Percentiles rank a stretch among this genome's conserved stretches.
Conservation (phyloP, 2,113 vertebrate genomes). For the Myotis yumanensis region DNA sequence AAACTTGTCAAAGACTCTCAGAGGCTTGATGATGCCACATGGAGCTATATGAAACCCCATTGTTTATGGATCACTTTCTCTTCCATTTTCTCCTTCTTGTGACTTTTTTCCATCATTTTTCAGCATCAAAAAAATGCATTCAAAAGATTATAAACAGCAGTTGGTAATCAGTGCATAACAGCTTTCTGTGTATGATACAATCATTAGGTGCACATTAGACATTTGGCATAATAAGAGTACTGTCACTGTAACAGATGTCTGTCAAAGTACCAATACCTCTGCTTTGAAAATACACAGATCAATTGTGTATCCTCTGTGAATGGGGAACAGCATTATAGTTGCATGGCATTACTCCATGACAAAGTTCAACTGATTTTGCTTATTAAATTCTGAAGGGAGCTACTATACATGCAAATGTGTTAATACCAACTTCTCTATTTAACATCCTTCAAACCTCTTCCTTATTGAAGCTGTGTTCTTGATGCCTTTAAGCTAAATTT, state of each 20-base stretch:
- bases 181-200: conserved; percentile 66
- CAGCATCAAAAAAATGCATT: conserved; percentile 64
- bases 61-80: conserved; percentile 76
- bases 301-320: conserved; percentile 42
- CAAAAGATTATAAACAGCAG: conserved; percentile 75
- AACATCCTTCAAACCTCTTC: background rate
- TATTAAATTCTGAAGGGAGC: conserved; percentile 58
- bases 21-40: conserved; percentile 63
- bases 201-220: conserved; percentile 77
- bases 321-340: background rate
- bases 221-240: conserved; percentile 67
- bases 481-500: conserved; percentile 14
- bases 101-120: conserved; percentile 64
- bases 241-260: conserved; percentile 65
- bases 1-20: conserved; percentile 61
- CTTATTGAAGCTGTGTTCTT: background rate
- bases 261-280: conserved; percentile 67
- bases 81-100: conserved; percentile 71
- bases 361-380: conserved; percentile 65
- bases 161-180: conserved; percentile 76
- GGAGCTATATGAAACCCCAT: conserved; percentile 66
- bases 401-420: conserved; percentile 38
- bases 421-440: conserved; percentile 58
- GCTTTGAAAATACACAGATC: conserved; percentile 68
- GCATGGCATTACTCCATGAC: conserved; percentile 14